Evolutionary conservation across 1,140 invertebrate genomes (phyloP), one percentile per base, ranked within the genome.

Genomic region (Temnothorax longispinosus): DNA sequence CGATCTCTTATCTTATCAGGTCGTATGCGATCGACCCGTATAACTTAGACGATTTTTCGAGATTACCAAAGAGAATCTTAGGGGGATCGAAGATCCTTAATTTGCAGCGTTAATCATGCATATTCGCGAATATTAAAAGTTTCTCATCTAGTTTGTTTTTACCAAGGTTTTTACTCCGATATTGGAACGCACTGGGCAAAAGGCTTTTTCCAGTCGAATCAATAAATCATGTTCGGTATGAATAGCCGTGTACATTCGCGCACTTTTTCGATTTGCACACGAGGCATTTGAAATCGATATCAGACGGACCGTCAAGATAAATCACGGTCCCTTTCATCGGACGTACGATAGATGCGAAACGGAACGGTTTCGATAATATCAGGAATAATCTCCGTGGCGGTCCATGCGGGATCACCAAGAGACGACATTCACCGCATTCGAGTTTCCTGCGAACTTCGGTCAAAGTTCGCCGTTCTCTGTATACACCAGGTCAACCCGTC

Each of bases 201-300:
- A 76, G 38, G 35, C n/a, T 60, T 44, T 78, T 64, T 32, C 27
- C 41, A 18, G 58, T 64, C 35, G 11, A 76, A 60, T 60, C 58
- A 47, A 78, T 58, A 78, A 78, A 64, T 78, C 75, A 27, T 11
- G 27, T n/a, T 41, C 21, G 38, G 38, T 47, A 76, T 60, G 41
- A 47, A 50, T 35, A 32, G 56, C 13, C 10, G 18, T 78, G 32
- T 78, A 64, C 60, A 77, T 64, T 78, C 13, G n/a, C n/a, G 15
- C 10, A 35, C 27, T 78, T 62, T 58, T 78, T 62, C 18, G 18
- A 77, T 35, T 54, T 35, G 35, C 32, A 21, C 58, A 11, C 32
- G n/a, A 13, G 18, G 13, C 21, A 27, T 44, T 21, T 47, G 15
- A 32, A 71, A 56, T 56, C 21, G 77, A 32, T 47, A 71, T 44